These are phyloP conservation scores for Ceratotherium simum DNA, from an alignment of 2,113 vertebrate genomes.

Conservation along the genomic window DNA sequence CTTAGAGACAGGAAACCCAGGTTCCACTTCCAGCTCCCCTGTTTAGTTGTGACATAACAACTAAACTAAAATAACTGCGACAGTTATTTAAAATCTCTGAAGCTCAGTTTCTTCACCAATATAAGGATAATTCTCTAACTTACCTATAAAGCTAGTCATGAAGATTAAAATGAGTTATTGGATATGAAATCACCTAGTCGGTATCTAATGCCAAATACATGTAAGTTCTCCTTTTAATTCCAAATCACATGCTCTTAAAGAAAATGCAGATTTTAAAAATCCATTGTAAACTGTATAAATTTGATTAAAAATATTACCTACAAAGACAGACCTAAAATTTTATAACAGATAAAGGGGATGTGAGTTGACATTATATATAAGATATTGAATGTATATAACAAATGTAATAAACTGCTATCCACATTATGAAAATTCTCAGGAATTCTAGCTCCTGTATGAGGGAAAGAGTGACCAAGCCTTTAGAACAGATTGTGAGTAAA, in stretches of 20 bases:
- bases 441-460: not conserved
- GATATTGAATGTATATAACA: not conserved
- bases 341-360: not conserved
- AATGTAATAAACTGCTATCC: not conserved
- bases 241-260: conserved; percentile 6
- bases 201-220: not conserved
- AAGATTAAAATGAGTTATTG: not conserved
- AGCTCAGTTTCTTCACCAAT: not conserved
- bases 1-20: not conserved
- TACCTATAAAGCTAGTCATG: not conserved
- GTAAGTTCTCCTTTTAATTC: not conserved
- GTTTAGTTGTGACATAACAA: not conserved
- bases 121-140: not conserved
- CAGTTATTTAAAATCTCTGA: not conserved
- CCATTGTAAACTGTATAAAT: not conserved
- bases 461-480: not conserved
- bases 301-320: not conserved
- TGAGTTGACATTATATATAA: not conserved
- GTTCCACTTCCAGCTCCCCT: not conserved
- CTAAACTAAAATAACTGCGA: no score
- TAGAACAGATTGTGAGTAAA: not conserved
- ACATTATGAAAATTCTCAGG: not conserved
- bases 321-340: not conserved
- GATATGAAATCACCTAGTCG: not conserved
- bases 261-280: conserved; percentile 29